Evolutionary conservation across 2,888 invertebrate genomes (phyloP).

Genomic region (Miltochrista miniata): DNA sequence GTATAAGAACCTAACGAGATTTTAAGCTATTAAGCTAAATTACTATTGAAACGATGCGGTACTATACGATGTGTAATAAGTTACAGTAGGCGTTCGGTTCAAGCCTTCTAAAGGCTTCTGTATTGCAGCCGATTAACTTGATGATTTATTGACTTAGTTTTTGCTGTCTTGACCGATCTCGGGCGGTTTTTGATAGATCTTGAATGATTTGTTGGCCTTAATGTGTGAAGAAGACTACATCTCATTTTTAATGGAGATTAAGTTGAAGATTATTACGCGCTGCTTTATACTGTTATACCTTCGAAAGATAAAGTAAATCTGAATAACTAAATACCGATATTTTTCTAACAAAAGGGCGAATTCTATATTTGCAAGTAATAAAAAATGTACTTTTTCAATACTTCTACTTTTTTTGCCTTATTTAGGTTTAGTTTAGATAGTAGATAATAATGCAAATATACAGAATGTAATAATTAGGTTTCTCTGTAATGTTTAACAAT

Average conservation of each 20-base stretch:
- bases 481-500: too few species aligned
- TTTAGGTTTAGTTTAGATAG: too few species aligned
- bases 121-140: slow-evolving; percentile 59
- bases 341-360: too few species aligned
- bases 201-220: slow-evolving; percentile 33
- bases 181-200: slow-evolving; percentile 22
- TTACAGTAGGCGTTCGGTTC: slow-evolving; percentile 44
- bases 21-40: slow-evolving; percentile 77
- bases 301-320: too few species aligned
- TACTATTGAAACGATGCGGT: slow-evolving; percentile 58
- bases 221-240: slow-evolving; percentile 14
- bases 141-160: slow-evolving; percentile 63
- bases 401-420: too few species aligned
- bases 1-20: slow-evolving; percentile 59
- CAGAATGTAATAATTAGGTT: too few species aligned
- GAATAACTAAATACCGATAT: too few species aligned
- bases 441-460: too few species aligned
- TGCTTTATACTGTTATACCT: too few species aligned
- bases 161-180: slow-evolving; percentile 35
- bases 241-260: slow-evolving; percentile 7
- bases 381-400: too few species aligned
- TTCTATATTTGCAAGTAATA: too few species aligned
- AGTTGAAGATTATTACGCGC: neutral
- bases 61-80: slow-evolving; percentile 65
- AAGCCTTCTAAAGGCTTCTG: slow-evolving; percentile 66